Base-by-base conservation (phyloP, 2,888 invertebrate species). In the Shargacucullia verbasci region DNA sequence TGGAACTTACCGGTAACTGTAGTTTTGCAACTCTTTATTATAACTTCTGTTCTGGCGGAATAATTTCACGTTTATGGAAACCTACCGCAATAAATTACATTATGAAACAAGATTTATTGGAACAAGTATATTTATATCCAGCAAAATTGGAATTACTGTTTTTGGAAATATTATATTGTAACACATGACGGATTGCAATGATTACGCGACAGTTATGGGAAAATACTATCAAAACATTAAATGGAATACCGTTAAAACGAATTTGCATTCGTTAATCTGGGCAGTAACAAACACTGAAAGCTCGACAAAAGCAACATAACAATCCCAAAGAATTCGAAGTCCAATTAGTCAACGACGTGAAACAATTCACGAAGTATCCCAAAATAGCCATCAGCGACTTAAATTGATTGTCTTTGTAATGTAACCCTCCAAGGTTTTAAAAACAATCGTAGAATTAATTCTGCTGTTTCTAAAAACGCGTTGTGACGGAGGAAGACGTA, bases 401-500 rank as follows among this genome's bases (percentile, higher is more conserved):
- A 52, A 48, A 76, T 64, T 67, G 49, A 68, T 71, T 39, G 61
- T 12, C 48, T 38, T 44, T 37, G 45, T 55, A 14, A 56, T 53
- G 41, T n/a, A 48, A 63, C n/a, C 41, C 47, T 43, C 35, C 58
- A 61, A 65, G 48, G 54, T 52, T 61, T 53, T 56, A 62, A 49
- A 59, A 63, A 78, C 56, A 61, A 57, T 63, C 49, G 35, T 45
- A 45, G 54, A 54, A 65, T 49, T 52, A 60, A 63, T 45, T 37
- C 27, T 25, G 25, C 6, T 48, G 34, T 56, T 53, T 68, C 53
- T 59, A 59, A 71, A 71, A 64, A 61, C 68, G 73, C 61, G 65
- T 62, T 74, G 73, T 74, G 76, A 77, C 75, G 67, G 67, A 72
- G 76, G 72, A 72, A 78, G 82, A 76, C 70, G 62, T 73, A 70